Evolutionary conservation across 2,797 vertebrate species (phyloP).

Genomic region (Sebastes oblongus): DNA sequence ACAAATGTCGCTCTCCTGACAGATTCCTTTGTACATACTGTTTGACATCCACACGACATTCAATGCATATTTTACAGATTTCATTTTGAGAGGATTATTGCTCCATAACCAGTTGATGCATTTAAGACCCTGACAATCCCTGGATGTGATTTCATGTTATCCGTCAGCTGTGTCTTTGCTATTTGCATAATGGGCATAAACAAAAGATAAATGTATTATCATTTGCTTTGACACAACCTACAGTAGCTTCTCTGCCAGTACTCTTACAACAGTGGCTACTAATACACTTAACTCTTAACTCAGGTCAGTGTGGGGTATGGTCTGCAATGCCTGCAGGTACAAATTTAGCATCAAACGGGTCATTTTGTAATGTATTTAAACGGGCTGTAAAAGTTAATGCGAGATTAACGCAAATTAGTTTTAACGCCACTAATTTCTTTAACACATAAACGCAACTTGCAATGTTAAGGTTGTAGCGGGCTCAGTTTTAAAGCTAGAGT

Average conservation of each 20-base stretch:
- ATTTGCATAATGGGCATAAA: constrained; percentile 31
- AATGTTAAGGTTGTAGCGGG: too few species aligned
- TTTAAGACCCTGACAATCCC: constrained; percentile 27
- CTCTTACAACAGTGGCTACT: background rate
- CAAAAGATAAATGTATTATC: background rate
- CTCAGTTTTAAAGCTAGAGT: too few species aligned
- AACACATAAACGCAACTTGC: too few species aligned
- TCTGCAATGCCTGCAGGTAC: background rate
- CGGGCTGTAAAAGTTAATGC: too few species aligned
- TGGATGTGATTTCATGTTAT: constrained; percentile 16
- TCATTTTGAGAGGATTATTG: constrained; percentile 54
- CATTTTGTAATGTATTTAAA: background rate
- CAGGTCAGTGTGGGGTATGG: background rate
- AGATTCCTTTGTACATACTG: background rate
- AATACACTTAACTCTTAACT: background rate
- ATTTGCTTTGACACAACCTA: constrained; percentile 1
- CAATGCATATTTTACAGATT: background rate
- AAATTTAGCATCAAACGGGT: background rate
- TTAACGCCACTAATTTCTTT: too few species aligned
- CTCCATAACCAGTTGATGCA: constrained; percentile 15
- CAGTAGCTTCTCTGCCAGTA: background rate
- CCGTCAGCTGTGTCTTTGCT: background rate
- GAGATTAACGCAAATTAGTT: too few species aligned
- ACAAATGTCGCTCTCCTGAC: background rate
- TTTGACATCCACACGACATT: background rate